Conservation (phyloP, 2,888 invertebrate species). For the Apamea epomidion region DNA sequence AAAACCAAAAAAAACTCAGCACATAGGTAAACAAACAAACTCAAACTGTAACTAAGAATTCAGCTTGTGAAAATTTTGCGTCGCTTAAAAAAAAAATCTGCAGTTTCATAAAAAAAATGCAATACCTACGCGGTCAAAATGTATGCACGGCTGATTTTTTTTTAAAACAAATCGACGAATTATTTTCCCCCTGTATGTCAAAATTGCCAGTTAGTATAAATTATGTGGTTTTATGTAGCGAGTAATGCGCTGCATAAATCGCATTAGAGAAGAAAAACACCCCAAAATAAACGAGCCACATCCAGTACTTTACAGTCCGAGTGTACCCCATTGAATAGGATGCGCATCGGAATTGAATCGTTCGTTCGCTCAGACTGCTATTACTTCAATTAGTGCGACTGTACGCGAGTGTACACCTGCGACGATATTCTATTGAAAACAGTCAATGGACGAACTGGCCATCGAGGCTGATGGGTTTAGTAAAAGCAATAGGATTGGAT, state of each 20-base stretch:
- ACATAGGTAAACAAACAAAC: too few relatives aligned
- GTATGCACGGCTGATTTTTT: too few relatives aligned
- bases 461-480: conserved; percentile 10
- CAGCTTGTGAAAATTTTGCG: too few relatives aligned
- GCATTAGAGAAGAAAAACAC: background rate
- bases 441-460: conserved; percentile 30
- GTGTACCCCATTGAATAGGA: conserved; percentile 65
- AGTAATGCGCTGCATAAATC: background rate
- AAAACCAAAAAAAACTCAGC: too few relatives aligned
- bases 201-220: too few relatives aligned
- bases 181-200: too few relatives aligned
- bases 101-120: too few relatives aligned
- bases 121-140: too few relatives aligned
- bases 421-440: conserved; percentile 36
- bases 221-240: too few relatives aligned
- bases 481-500: conserved; percentile 28
- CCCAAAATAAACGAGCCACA: background rate
- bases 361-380: conserved; percentile 60
- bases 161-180: too few relatives aligned
- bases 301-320: conserved; percentile 17
- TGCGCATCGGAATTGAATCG: conserved; percentile 69
- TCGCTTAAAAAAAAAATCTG: too few relatives aligned
- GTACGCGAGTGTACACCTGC: conserved; percentile 47
- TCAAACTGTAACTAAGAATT: too few relatives aligned
- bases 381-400: conserved; percentile 71